Percentiles rank a stretch among this genome's conserved stretches.
Evolutionary conservation across 2,888 invertebrate species (phyloP).

Genomic region (Pristionchus arcanus): DNA sequence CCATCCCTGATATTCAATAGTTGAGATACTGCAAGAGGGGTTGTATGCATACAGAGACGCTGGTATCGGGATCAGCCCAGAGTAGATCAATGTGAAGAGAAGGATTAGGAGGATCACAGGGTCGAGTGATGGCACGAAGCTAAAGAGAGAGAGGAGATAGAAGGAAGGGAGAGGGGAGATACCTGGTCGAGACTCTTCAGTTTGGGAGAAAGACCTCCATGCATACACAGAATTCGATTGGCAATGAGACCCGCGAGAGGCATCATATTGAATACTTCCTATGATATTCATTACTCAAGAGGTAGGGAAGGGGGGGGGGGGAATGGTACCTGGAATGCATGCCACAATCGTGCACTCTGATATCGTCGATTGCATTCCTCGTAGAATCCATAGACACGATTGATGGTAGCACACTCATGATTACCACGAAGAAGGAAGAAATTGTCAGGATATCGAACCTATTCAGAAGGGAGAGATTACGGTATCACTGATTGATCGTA

Average conservation of each 20-base stretch:
- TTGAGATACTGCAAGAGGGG: neutral
- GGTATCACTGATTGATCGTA: slow-evolving; percentile 55
- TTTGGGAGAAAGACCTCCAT: slow-evolving; percentile 70
- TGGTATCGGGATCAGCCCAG: slow-evolving; percentile 80
- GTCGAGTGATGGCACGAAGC: slow-evolving; percentile 58
- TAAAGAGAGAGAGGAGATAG: neutral
- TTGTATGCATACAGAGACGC: slow-evolving; percentile 15
- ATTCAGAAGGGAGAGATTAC: neutral
- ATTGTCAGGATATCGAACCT: slow-evolving; percentile 62
- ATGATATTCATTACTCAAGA: neutral
- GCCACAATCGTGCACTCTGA: slow-evolving; percentile 67
- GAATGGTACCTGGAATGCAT: slow-evolving; percentile 65
- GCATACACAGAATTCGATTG: slow-evolving; percentile 71
- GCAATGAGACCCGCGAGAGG: slow-evolving; percentile 69
- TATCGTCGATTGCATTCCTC: slow-evolving; percentile 72
- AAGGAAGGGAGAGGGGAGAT: neutral
- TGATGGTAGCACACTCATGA: slow-evolving; percentile 64
- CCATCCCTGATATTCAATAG: slow-evolving; percentile 61
- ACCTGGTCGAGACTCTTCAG: slow-evolving; percentile 65
- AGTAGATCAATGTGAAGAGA: slow-evolving; percentile 80
- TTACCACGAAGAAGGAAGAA: slow-evolving; percentile 72
- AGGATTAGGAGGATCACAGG: slow-evolving; percentile 77
- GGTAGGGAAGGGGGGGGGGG: neutral
- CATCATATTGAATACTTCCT: slow-evolving; percentile 71
- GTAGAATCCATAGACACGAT: slow-evolving; percentile 73